Evolutionary conservation across 2,797 vertebrate genomes (phyloP), one percentile per base, ranked within the genome.

Genomic region (Pangasius krempfi): DNA sequence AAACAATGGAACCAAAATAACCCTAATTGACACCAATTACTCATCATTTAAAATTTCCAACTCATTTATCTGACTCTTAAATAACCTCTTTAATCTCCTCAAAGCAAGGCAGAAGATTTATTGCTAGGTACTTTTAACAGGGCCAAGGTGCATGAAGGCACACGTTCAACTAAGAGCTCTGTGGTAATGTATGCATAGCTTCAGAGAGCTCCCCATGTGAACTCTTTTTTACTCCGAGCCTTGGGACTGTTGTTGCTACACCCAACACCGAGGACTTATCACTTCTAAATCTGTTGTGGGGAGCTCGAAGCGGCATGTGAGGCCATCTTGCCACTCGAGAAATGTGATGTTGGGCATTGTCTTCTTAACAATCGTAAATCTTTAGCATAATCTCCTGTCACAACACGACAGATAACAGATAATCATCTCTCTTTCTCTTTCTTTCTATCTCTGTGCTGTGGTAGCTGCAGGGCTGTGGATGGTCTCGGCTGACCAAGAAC

Each of bases 361-460:
- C 95, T 96, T 92, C 93, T 92, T 93, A 95, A 96, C 95, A 96
- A 96, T 96, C 94, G 95, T 96, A 96, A 95, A 96, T 96, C 95
- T 96, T 94, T 96, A 96, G 95, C 95, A 94, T 96, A 96, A 96
- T 96, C 95, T 95, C 93, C 95, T 95, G 95, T 95, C 96, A 96
- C 95, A 96, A 96, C 96, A 95, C 84, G 62, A 94, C 93, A 96
- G 95, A 96, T 96, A 95, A 96, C 95, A 96, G 95, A 97, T 96
- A 96, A 95, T 94, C 95, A 97, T 96, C 95, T 96, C 94, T 95
- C 94, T 94, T 64, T 75, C 81, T 86, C 83, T 66, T 85, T 85
- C 90, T 84, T 83, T 88, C 52, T 62, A 84, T 78, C 83, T 94
- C 66, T 86, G 50, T 86, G 60, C 72, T 94, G 93, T 93, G 93